These are phyloP conservation scores for Drosophila rufa DNA, from an alignment of 1,140 invertebrate species.

Conservation along the genomic window DNA sequence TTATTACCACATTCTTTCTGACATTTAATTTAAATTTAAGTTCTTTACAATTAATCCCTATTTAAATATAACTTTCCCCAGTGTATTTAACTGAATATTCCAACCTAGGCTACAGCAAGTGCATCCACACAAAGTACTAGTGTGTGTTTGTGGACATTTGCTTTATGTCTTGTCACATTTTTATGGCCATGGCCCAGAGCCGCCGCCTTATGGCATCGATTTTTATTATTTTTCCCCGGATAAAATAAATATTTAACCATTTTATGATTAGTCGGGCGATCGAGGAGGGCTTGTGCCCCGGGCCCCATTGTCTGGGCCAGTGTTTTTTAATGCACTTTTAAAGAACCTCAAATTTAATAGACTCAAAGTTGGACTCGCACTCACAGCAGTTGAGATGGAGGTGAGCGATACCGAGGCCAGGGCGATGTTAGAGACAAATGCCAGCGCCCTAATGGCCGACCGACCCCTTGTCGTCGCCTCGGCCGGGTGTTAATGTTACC, in stretches of 20 bases:
- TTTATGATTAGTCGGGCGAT: constrained; percentile 62
- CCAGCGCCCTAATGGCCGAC: constrained; percentile 35
- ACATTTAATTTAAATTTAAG: background rate
- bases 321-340: constrained; percentile 77
- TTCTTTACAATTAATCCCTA: rapidly evolving
- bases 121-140: constrained; percentile 8
- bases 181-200: constrained; percentile 49
- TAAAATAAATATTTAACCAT: constrained; percentile 79
- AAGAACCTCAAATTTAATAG: constrained; percentile 78
- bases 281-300: constrained; percentile 16
- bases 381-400: constrained; percentile 36
- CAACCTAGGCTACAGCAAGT: constrained; percentile 57
- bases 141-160: constrained; percentile 56
- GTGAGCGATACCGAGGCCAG: constrained; percentile 6
- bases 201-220: constrained; percentile 73
- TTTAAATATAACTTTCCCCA: background rate
- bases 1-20: background rate
- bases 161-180: constrained; percentile 79
- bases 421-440: constrained; percentile 40
- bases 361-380: constrained; percentile 16
- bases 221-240: constrained; percentile 73
- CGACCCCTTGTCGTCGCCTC: constrained; percentile 33
- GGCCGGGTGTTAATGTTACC: constrained; percentile 77
- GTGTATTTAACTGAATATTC: constrained; percentile 2
- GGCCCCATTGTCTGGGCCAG: constrained; percentile 37